These are phyloP conservation scores for Hylaeus anthracinus DNA, from an alignment of 1,140 invertebrate species.

Conservation along the genomic window DNA sequence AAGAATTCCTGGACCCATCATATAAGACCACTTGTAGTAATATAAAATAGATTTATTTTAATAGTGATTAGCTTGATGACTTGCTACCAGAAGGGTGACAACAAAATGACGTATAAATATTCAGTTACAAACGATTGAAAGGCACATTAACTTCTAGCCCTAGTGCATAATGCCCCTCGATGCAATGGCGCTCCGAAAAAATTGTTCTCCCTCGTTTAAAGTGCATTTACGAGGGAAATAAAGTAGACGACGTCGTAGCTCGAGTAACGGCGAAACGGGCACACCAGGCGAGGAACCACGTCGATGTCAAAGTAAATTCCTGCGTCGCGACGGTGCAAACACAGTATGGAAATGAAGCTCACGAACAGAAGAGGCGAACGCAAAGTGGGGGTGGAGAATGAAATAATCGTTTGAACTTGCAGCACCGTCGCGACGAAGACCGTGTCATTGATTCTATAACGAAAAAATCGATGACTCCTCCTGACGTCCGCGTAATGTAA, in stretches of 20 bases:
- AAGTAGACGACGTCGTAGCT: neutral
- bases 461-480: slow-evolving; percentile 15
- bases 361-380: neutral
- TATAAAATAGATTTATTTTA: no score
- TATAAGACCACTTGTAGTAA: no score
- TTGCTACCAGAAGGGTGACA: no score
- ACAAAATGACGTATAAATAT: no score
- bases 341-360: neutral
- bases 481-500: slow-evolving; percentile 11
- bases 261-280: neutral
- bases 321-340: no score
- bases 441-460: neutral
- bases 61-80: no score
- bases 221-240: neutral
- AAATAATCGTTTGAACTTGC: slow-evolving; percentile 15
- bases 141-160: no score
- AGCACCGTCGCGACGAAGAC: neutral
- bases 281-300: neutral
- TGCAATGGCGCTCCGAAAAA: no score
- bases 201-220: no score
- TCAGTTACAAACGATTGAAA: no score
- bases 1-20: no score
- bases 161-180: no score
- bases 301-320: slow-evolving; percentile 17
- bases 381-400: neutral